Percentiles rank a stretch among this genome's conserved stretches.
Conservation (phyloP, 2,888 invertebrate genomes). For the Caenorhabditis japonica region DNA sequence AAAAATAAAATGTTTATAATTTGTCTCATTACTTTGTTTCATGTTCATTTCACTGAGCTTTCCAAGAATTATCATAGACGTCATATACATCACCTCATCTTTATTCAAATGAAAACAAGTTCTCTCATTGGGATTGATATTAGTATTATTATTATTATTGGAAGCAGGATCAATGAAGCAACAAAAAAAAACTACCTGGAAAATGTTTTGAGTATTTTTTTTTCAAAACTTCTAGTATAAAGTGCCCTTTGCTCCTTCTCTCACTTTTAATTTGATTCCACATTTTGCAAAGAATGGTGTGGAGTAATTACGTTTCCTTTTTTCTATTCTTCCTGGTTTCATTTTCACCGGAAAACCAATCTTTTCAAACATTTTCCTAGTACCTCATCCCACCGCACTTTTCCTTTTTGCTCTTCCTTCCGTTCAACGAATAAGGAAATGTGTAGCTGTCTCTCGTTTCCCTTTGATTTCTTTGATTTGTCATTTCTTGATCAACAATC, state of each 20-base stretch:
- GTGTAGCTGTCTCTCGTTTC: neutral
- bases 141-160: too few relatives aligned
- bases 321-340: constrained; percentile 39
- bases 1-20: constrained; percentile 1
- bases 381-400: too few relatives aligned
- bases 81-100: constrained; percentile 28
- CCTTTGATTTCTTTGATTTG: constrained; percentile 5
- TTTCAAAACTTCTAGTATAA: too few relatives aligned
- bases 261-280: constrained; percentile 19
- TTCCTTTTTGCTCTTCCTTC: too few relatives aligned
- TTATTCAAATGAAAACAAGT: constrained; percentile 36
- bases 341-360: constrained; percentile 13
- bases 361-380: too few relatives aligned
- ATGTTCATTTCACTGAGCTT: constrained; percentile 46
- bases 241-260: too few relatives aligned
- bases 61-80: constrained; percentile 27
- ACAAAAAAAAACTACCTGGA: too few relatives aligned
- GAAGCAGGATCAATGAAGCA: too few relatives aligned
- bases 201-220: too few relatives aligned
- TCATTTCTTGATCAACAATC: too few relatives aligned
- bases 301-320: constrained; percentile 27
- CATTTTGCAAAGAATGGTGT: constrained; percentile 13
- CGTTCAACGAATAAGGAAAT: constrained; percentile 11
- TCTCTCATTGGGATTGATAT: too few relatives aligned
- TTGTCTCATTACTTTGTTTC: neutral